Evolutionary conservation across 30 jellyfish, hydroid and myxozoan species (phyloP).

Genomic region (Aurelia sp.): DNA sequence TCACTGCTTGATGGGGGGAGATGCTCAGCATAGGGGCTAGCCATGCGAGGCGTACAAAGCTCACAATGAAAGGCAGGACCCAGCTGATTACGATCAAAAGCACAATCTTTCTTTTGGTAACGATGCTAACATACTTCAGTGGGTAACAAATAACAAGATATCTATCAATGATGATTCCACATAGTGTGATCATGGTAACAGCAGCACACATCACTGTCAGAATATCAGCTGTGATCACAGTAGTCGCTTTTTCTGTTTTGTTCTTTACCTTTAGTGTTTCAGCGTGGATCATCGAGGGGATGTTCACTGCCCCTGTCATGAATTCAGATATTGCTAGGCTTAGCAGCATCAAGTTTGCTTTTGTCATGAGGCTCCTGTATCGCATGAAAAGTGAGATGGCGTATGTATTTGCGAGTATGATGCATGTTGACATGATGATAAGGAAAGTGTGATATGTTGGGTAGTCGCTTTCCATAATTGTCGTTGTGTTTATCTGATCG

Average conservation of each 20-base stretch:
- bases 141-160: conserved; percentile 55
- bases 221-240: conserved; percentile 51
- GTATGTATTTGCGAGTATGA: conserved; percentile 46
- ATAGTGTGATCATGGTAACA: conserved; percentile 55
- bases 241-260: not conserved
- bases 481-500: not conserved
- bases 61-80: conserved; percentile 42
- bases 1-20: not conserved
- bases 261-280: not conserved
- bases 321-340: conserved; percentile 70
- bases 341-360: conserved; percentile 47
- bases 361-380: conserved; percentile 40
- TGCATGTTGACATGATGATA: conserved; percentile 8
- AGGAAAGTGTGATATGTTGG: conserved; percentile 32
- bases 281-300: conserved; percentile 52
- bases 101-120: conserved; percentile 44
- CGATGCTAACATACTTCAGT: conserved; percentile 55
- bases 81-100: conserved; percentile 47
- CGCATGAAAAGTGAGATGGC: conserved; percentile 62
- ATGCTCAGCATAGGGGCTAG: conserved; percentile 32
- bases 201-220: conserved; percentile 52
- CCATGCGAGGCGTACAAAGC: conserved; percentile 64
- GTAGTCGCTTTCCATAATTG: conserved; percentile 7
- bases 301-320: conserved; percentile 65
- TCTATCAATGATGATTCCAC: conserved; percentile 60